Conservation (phyloP, 2,113 vertebrate species). For the human region GRCh38 chr2:97635501-97636000, state of each 20-base stretch:
- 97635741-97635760: neutral
- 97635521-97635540: neutral
- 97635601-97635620: neutral
- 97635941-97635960: neutral
- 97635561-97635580: neutral
- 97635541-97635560: neutral
- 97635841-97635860: conserved; percentile 74
- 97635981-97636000: neutral
- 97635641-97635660: neutral
- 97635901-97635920: neutral
- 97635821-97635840: neutral
- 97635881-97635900: neutral
- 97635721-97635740: neutral
- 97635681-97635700: neutral
- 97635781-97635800: neutral
- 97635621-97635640: neutral
- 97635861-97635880: neutral
- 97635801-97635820: neutral
- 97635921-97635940: conserved; percentile 78
- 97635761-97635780: neutral
- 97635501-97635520: neutral
- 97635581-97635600: neutral
- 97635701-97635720: neutral
- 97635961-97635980: neutral
- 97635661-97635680: neutral